Base-by-base conservation (phyloP, 2,888 invertebrate genomes). In the Sphinx pinastri region DNA sequence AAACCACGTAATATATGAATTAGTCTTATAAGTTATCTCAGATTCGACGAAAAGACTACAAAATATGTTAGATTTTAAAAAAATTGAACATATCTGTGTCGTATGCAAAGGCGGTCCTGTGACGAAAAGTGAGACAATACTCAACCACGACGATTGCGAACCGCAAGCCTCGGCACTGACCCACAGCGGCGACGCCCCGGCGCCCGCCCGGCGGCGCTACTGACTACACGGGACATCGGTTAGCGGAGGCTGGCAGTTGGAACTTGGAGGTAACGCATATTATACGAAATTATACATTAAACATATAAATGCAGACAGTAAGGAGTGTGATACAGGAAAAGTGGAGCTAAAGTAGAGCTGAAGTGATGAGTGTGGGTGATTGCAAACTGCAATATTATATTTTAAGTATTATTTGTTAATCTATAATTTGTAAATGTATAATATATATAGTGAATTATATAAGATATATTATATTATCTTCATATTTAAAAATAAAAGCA, bases 41-140 rank as follows among this genome's bases (percentile, higher is more conserved):
- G 90, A 92, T 92, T 93, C 91, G 92, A 93, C 88, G 85, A 93
- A 93, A 93, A 94, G 93, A 93, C 93, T 94, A 92, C 85, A 82
- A 87, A 87, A 88, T 84, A 87, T 83, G 88, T 89, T 92, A 93
- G 92, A 92, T 84, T 92, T 88, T 7, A 89, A 92, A 89, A 85
- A 89, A 92, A 90, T 90, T 89, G 87, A 91, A 94, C 93, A 94
- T 94, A 94, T 94, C 93, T 90, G 86, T 88, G 87, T 88, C 86
- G 90, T 92, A 91, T 90, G 91, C 88, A 90, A 85, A 78, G 84
- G 83, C 84, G 87, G 85, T 87, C 84, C 86, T 86, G 84, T 79
- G 79, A 81, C 16, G 89, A 90, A 89, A 89, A 90, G 91, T 90
- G 85, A 88, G 91, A 93, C 88, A 93, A 93, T 93, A 93, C 93